Conservation (phyloP, 2,888 invertebrate genomes). For the Pristionchus arcanus region DNA sequence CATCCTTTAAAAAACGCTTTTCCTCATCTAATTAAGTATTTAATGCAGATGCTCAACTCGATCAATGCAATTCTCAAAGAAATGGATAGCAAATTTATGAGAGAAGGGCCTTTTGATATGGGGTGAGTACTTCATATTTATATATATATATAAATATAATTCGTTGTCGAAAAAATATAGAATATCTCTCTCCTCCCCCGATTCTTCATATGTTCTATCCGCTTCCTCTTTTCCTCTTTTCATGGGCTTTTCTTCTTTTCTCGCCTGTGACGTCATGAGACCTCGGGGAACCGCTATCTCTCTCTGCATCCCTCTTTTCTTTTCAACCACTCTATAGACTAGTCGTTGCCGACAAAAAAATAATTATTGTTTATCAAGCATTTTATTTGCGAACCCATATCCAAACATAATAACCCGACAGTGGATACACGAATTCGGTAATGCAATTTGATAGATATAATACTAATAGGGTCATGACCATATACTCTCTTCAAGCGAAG, state of each 20-base stretch:
- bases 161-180: too few species aligned
- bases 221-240: constrained; percentile 1
- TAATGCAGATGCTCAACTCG: constrained; percentile 32
- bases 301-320: neutral
- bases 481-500: neutral
- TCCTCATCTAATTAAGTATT: neutral
- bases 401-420: neutral
- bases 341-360: neutral
- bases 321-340: neutral
- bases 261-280: constrained; percentile 44
- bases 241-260: neutral
- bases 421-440: too few species aligned
- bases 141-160: neutral
- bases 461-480: neutral
- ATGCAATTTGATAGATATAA: neutral
- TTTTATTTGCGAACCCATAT: neutral
- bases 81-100: constrained; percentile 5
- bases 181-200: neutral
- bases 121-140: constrained; percentile 1
- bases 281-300: constrained; percentile 39
- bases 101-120: constrained; percentile 13
- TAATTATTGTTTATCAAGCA: neutral
- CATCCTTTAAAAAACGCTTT: too few species aligned
- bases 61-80: neutral
- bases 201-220: neutral